These are phyloP conservation scores for Aviceda subcristata DNA, from an alignment of 2,113 vertebrate species.

Conservation along the genomic window DNA sequence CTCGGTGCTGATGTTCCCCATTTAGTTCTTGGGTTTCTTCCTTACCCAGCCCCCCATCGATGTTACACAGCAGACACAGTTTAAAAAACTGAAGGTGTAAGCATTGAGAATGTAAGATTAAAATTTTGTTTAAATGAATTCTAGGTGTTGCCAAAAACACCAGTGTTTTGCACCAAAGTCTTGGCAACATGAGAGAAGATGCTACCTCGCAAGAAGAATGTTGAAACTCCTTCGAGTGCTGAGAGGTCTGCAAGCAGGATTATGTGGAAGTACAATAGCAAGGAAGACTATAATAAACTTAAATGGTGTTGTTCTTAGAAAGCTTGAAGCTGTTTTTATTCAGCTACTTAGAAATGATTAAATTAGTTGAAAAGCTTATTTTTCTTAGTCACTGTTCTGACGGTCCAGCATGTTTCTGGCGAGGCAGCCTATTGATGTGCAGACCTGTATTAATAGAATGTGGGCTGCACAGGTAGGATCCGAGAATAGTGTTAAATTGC, in stretches of 20 bases:
- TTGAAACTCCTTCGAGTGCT: neutral
- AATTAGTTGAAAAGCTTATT: neutral
- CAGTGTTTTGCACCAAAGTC: neutral
- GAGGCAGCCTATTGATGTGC: neutral
- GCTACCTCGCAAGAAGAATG: neutral
- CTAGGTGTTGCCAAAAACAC: neutral
- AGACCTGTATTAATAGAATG: neutral
- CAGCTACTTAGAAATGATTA: neutral
- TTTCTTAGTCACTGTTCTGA: neutral
- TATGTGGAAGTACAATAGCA: neutral
- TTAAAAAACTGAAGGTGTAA: neutral
- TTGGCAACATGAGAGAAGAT: neutral
- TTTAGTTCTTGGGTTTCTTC: neutral
- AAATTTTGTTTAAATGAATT: neutral
- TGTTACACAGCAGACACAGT: neutral
- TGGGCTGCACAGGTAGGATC: neutral
- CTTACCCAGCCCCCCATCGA: neutral
- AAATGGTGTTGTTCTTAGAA: neutral
- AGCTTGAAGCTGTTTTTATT: neutral
- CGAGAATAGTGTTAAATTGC: neutral
- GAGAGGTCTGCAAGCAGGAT: neutral
- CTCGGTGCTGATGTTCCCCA: neutral
- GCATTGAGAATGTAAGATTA: neutral
- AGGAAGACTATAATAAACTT: neutral
- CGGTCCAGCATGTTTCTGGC: neutral